Evolutionary conservation across 2,113 vertebrate species (phyloP).

Genomic region (Ceyx melanurus): DNA sequence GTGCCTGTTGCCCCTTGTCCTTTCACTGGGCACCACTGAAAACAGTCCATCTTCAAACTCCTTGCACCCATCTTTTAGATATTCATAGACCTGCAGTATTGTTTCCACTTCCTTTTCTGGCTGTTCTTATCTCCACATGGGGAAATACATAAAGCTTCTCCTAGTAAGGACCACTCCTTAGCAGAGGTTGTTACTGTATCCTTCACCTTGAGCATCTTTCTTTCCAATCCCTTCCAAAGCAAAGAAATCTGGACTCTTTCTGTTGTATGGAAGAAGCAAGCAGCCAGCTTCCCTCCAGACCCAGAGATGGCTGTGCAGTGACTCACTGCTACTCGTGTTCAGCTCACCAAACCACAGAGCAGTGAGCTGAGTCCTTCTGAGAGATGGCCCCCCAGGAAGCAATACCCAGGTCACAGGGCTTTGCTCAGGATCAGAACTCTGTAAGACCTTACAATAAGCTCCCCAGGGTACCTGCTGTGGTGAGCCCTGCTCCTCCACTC

Average conservation of each 20-base stretch:
- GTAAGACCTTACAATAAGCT: neutral
- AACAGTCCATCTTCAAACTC: too few relatives aligned
- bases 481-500: neutral
- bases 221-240: neutral
- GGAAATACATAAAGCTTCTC: neutral
- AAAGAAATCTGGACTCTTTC: neutral
- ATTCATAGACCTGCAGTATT: neutral
- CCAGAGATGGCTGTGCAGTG: fast-evolving
- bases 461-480: neutral
- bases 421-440: neutral
- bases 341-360: fast-evolving
- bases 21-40: too few relatives aligned
- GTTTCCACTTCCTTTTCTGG: neutral
- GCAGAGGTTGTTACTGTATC: neutral
- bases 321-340: neutral
- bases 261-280: neutral
- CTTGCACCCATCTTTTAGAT: too few relatives aligned
- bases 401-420: neutral
- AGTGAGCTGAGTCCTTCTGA: neutral
- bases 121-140: neutral
- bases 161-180: neutral
- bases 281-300: neutral
- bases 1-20: too few relatives aligned
- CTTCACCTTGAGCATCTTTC: neutral
- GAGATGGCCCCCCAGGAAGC: too few relatives aligned